Evolutionary conservation across 2,113 vertebrate species (phyloP).

Genomic region (Pachyramphus minor): DNA sequence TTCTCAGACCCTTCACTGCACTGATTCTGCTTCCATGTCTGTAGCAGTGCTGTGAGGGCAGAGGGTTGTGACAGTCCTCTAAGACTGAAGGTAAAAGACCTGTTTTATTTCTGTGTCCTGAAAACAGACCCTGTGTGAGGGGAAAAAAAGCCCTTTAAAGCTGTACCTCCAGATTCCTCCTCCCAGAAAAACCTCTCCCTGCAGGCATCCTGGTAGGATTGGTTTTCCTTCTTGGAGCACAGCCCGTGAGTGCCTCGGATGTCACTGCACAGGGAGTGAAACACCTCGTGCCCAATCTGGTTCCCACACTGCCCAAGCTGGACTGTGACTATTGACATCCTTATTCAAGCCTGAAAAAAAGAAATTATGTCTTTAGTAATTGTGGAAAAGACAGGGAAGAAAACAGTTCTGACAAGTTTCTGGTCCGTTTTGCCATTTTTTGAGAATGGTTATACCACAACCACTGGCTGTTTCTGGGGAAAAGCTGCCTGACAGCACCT

Average conservation of each 20-base stretch:
- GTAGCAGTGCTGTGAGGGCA: background rate
- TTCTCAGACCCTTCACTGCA: background rate
- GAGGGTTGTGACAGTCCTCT: background rate
- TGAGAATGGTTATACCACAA: background rate
- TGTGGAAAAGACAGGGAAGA: too few relatives aligned
- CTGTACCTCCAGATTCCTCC: conserved; percentile 75
- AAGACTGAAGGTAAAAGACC: background rate
- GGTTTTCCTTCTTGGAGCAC: conserved; percentile 72
- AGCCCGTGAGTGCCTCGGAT: conserved; percentile 48
- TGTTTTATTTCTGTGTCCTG: background rate
- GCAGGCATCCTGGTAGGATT: conserved; percentile 72
- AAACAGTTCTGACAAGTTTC: background rate
- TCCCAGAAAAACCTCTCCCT: conserved; percentile 86
- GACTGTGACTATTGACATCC: conserved; percentile 88
- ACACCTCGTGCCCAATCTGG: conserved; percentile 88
- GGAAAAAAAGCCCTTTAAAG: background rate
- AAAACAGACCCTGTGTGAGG: background rate
- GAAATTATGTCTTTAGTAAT: background rate
- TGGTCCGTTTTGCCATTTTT: background rate
- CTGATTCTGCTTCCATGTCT: background rate
- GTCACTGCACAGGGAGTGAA: conserved; percentile 78
- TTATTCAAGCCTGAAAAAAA: conserved; percentile 21
- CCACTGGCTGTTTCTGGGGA: background rate
- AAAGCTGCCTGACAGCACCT: background rate
- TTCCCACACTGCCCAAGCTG: conserved; percentile 97